Evolutionary conservation across 2,797 vertebrate species (phyloP), one percentile per base, ranked within the genome.

Genomic region (Sus cebifrons): DNA sequence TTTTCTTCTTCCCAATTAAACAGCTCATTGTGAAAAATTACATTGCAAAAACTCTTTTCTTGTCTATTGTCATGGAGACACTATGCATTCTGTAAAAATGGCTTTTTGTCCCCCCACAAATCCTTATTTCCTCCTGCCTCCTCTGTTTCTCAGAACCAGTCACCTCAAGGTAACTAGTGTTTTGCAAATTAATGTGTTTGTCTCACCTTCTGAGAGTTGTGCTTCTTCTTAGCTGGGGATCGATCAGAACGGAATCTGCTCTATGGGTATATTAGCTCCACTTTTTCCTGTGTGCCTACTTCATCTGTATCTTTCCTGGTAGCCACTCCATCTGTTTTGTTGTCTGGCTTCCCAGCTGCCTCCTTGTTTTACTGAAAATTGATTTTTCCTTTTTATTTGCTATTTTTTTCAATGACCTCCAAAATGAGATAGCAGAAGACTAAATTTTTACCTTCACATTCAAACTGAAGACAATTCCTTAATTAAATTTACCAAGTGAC

Each of bases 271-370:
- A 3, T 23, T 44, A n/a, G 25, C 23, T 71, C 67, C 20, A 15
- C 32, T 32, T 52, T 81, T 81, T 20, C 20, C 44, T 15, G 1
- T 58, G 25, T 58, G 11, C 40, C 21, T 9, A 52, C 25, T 52
- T 95, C 82, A 29, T 84, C 52, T 54, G 2, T 40, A 14, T 60
- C 78, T 65, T 94, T 85, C 44, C 70, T 93, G 67, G 84, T 56
- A 87, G 36, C 75, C 32, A 15, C 40, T 94, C 81, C 73, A 92
- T 93, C 90, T 96, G 21, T 52, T 96, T 90, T 68, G 54, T 32
- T 84, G 71, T 90, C 94, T 97, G 88, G 16, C 32, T 81, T 94
- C n/a, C 58, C 89, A 94, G 73, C 58, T 95, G 75, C 89, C 67
- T 93, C 79, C 17, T 91, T 82, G 36, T 79, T 81, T 71, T 16